These are phyloP conservation scores for Hippocampus abdominalis DNA, from an alignment of 2,113 vertebrate genomes.

Conservation along the genomic window DNA sequence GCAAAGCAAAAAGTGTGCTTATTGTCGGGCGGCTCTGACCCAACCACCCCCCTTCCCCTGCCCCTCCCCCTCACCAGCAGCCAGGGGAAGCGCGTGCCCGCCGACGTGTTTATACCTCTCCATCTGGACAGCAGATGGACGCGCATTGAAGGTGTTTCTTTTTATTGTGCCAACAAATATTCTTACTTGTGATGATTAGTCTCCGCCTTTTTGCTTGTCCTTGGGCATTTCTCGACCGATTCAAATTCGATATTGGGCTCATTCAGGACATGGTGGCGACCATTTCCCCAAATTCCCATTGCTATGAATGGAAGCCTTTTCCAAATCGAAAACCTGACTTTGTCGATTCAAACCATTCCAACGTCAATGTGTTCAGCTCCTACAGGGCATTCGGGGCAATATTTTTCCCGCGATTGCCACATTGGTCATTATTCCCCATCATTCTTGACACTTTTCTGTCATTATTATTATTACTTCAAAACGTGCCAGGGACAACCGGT, in stretches of 20 bases:
- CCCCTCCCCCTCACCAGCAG: constrained; percentile 62
- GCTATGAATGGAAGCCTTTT: not conserved
- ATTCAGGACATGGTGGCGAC: not conserved
- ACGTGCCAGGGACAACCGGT: too few relatives aligned
- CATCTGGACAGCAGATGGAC: constrained; percentile 68
- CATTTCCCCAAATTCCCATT: not conserved
- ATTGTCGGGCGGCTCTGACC: constrained; percentile 94
- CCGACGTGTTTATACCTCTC: constrained; percentile 57
- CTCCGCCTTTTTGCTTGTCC: not conserved
- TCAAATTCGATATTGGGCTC: not conserved
- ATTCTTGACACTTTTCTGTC: too few relatives aligned
- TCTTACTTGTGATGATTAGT: not conserved
- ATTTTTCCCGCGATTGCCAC: too few relatives aligned
- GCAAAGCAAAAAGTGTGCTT: constrained; percentile 93
- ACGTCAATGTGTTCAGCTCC: too few relatives aligned
- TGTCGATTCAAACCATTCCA: not conserved
- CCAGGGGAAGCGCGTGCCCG: constrained; percentile 42
- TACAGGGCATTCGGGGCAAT: too few relatives aligned
- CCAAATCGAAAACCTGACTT: too few relatives aligned
- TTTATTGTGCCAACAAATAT: constrained; percentile 6
- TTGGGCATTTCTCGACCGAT: not conserved
- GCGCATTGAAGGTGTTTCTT: constrained; percentile 47
- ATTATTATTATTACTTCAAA: too few relatives aligned
- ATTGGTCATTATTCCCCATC: too few relatives aligned
- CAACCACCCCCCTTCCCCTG: constrained; percentile 15